A percentile compares a stretch with the other conserved stretches of the same genome.
phyloP scores from a whole-genome alignment of 2,888 invertebrate species.

The Erebia palarica region DNA sequence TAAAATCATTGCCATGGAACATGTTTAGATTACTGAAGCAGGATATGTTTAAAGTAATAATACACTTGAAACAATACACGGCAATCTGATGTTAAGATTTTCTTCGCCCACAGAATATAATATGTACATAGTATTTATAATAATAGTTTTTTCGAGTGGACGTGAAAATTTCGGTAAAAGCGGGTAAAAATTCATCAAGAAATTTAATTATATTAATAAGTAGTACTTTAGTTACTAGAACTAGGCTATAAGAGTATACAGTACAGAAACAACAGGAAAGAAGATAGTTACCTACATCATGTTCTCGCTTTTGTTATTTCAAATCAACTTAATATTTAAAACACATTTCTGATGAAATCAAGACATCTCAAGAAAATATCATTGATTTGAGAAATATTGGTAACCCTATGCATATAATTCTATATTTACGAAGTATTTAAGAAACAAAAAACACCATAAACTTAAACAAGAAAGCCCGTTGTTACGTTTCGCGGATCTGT shows the following conservation, averaged over 20 bases:
- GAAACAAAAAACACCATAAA: conserved; percentile 6
- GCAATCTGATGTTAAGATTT: neutral
- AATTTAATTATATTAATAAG: neutral
- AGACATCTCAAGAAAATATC: neutral
- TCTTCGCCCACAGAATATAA: neutral
- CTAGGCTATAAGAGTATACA: neutral
- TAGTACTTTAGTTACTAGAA: neutral
- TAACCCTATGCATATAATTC: neutral
- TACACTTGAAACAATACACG: neutral
- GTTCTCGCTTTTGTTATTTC: neutral
- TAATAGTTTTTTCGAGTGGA: too few species aligned
- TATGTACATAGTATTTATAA: too few species aligned
- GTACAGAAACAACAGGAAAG: neutral
- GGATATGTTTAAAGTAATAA: neutral
- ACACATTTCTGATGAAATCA: neutral
- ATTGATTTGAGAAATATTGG: neutral
- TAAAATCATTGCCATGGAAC: conserved; percentile 18
- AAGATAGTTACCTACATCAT: neutral
- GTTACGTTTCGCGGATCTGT: conserved; percentile 22
- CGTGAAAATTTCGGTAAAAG: too few species aligned
- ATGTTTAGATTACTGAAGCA: conserved; percentile 3
- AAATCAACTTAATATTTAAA: neutral
- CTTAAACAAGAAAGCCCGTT: conserved; percentile 7
- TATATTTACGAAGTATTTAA: neutral
- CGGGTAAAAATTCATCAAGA: neutral